Evolutionary conservation across 2,797 vertebrate genomes (phyloP), one percentile per base, ranked within the genome.

Genomic region (Lutjanus campechanus): DNA sequence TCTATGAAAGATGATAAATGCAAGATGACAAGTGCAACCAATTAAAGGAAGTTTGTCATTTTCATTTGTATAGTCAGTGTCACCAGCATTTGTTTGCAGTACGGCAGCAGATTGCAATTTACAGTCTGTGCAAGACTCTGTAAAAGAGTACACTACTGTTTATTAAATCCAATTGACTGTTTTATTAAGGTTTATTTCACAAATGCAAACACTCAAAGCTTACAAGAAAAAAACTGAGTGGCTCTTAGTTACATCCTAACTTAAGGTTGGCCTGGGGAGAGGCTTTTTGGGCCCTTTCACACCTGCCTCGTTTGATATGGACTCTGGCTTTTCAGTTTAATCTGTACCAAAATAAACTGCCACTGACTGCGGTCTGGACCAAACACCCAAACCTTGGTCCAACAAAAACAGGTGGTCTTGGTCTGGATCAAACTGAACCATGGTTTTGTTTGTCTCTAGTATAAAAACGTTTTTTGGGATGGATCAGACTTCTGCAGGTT

Each of bases 41-140:
- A 70, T 74, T 74, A 66, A 41, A 36, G 15, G 10, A 65, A n/a
- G 25, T 69, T 49, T 75, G 47, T 50, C n/a, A 40, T 66, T 69
- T 65, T 40, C 5, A 70, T 41, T 44, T 49, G 15, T 54, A 36
- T 36, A 36, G 44, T 75, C 19, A 56, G 59, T 50, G 41, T 73
- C 17, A 13, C 43, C 9, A 46, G 22, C 12, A 50, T 40, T 62
- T 58, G 19, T 63, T 46, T 41, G 16, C 22, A 9, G n/a, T 12
- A 60, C 5, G 41, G 46, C 12, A 53, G 16, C 36, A 63, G 12
- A 63, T 29, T 69, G 20, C n/a, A 22, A 25, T 62, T 62, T 40
- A 25, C 11, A 7, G 5, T 20, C 25, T 61, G 49, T 25, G 50
- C 29, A 19, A 8, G 12, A 7, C 60, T 49, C 29, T 36, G 29